Conservation (phyloP, 2,888 invertebrate species). For the Liodrosophila aerea region DNA sequence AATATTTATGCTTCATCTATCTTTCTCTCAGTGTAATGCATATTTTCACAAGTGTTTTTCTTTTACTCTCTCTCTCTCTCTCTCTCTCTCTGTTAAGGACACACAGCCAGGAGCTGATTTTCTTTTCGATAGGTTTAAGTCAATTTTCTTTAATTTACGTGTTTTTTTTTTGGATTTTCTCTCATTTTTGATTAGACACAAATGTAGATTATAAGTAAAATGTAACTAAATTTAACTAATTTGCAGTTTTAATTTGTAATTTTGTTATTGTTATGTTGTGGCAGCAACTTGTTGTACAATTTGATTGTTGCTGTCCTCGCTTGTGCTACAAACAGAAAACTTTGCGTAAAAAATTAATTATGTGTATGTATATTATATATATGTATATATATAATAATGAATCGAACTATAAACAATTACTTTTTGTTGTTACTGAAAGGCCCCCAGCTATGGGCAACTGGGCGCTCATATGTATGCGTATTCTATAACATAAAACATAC, state of each 20-base stretch:
- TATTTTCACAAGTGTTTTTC: constrained; percentile 75
- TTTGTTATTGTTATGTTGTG: constrained; percentile 22
- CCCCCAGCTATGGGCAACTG: constrained; percentile 6
- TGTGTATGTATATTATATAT: constrained; percentile 12
- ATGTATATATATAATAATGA: constrained; percentile 19
- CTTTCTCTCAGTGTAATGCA: constrained; percentile 61
- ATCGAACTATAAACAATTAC: constrained; percentile 55
- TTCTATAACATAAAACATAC: constrained; percentile 59
- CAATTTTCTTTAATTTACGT: constrained; percentile 19
- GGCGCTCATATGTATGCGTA: constrained; percentile 68
- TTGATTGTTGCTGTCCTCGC: constrained; percentile 32
- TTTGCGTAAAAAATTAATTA: constrained; percentile 30
- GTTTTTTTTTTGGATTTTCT: constrained; percentile 21
- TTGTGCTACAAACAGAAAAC: constrained; percentile 66
- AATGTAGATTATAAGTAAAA: constrained; percentile 49
- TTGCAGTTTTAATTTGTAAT: constrained; percentile 27
- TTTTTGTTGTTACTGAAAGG: constrained; percentile 19
- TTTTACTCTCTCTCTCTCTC: constrained; percentile 12
- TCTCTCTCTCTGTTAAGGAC: constrained; percentile 47
- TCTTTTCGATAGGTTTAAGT: constrained; percentile 16
- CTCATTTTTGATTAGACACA: constrained; percentile 56
- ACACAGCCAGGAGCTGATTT: constrained; percentile 37
- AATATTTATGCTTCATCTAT: constrained; percentile 27
- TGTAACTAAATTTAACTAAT: constrained; percentile 74
- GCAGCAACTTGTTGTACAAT: constrained; percentile 69